These are phyloP conservation scores for Octodonta nipae DNA, from an alignment of 2,888 invertebrate genomes.

Conservation along the genomic window DNA sequence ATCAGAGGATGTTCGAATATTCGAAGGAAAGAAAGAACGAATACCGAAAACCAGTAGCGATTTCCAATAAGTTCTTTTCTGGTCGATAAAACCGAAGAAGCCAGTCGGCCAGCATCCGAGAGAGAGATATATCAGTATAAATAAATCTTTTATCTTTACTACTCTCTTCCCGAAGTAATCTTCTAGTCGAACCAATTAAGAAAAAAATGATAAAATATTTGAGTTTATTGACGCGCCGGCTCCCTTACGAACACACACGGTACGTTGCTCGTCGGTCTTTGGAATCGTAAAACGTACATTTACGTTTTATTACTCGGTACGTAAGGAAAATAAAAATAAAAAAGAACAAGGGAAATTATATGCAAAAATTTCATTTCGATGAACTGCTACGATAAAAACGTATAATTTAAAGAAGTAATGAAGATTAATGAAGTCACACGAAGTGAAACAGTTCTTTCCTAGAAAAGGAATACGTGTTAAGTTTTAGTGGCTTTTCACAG, in stretches of 20 bases:
- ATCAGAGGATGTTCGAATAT: no score
- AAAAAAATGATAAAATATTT: slow-evolving; percentile 7
- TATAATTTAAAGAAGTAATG: no score
- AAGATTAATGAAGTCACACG: no score
- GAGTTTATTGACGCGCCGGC: slow-evolving; percentile 6
- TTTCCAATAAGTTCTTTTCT: slow-evolving; percentile 9
- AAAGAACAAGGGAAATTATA: no score
- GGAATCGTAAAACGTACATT: slow-evolving; percentile 4
- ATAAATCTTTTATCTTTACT: slow-evolving; percentile 3
- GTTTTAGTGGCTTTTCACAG: no score
- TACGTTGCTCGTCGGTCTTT: slow-evolving; percentile 4
- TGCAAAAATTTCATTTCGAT: slow-evolving; percentile 2
- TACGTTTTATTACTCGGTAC: slow-evolving; percentile 3
- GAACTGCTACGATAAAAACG: no score
- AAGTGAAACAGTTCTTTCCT: no score
- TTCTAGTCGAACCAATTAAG: slow-evolving; percentile 6
- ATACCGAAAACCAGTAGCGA: slow-evolving; percentile 16
- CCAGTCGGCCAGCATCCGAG: no score
- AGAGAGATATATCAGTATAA: no score
- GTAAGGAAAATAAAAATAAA: neutral
- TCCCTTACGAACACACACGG: no score
- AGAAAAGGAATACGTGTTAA: no score
- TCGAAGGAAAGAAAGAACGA: no score
- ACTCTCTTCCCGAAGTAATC: slow-evolving; percentile 2
- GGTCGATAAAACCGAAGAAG: slow-evolving; percentile 8